Evolutionary conservation across 2,113 vertebrate genomes (phyloP).

Genomic region (Micronycteris hirsuta): DNA sequence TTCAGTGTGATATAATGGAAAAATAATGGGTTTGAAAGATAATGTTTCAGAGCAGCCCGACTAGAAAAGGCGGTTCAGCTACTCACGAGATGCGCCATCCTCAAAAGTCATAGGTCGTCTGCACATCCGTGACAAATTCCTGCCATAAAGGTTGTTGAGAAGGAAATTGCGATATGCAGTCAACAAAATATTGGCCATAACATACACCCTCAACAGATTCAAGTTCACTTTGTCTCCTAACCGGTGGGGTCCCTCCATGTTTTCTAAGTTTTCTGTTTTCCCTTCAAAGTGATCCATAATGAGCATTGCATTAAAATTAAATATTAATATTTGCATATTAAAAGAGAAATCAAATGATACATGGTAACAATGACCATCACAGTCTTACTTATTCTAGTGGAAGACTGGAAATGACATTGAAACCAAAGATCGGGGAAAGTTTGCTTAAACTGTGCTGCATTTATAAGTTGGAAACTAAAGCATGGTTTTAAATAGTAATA

Average conservation of each 20-base stretch:
- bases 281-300: not conserved
- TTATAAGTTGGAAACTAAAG: not conserved
- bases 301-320: not conserved
- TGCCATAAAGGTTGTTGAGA: not conserved
- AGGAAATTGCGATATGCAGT: not conserved
- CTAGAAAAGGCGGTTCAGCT: not conserved
- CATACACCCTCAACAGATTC: fast-evolving
- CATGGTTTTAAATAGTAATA: not conserved
- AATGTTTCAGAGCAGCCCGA: not conserved
- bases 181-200: fast-evolving
- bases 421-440: not conserved
- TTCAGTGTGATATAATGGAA: fast-evolving
- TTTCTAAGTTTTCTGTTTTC: not conserved
- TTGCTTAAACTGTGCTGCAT: not conserved
- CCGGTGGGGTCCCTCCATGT: not conserved
- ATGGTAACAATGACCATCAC: not conserved
- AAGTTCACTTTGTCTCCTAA: not conserved
- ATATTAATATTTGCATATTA: not conserved
- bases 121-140: not conserved
- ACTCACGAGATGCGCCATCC: fast-evolving
- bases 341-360: not conserved
- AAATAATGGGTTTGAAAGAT: not conserved
- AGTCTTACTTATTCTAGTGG: not conserved
- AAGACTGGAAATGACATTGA: not conserved
- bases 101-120: not conserved